These are phyloP conservation scores for Acrobeloides nanus DNA, from an alignment of 2,888 invertebrate species.

Conservation along the genomic window DNA sequence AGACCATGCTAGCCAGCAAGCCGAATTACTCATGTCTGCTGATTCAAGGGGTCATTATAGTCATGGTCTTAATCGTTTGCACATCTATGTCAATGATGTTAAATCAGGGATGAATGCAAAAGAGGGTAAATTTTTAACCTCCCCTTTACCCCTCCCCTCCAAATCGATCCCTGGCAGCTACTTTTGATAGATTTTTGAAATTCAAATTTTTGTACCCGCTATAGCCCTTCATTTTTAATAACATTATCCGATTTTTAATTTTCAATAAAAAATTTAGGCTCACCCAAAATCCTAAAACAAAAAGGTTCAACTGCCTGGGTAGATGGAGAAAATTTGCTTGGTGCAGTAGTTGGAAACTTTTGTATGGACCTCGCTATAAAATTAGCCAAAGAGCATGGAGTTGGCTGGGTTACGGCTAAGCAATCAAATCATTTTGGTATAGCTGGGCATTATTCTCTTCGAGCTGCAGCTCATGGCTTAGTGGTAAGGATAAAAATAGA, in stretches of 20 bases:
- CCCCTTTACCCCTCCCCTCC: too few relatives aligned
- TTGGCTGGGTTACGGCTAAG: constrained; percentile 67
- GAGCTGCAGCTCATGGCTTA: constrained; percentile 45
- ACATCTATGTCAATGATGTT: constrained; percentile 57
- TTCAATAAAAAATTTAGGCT: too few relatives aligned
- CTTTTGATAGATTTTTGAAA: too few relatives aligned
- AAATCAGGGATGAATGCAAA: constrained; percentile 35
- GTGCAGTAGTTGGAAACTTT: constrained; percentile 68
- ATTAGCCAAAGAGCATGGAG: constrained; percentile 71
- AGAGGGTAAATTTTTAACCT: too few relatives aligned
- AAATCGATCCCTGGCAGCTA: too few relatives aligned
- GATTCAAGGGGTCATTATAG: constrained; percentile 69
- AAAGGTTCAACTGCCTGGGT: constrained; percentile 60
- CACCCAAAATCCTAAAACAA: constrained; percentile 30
- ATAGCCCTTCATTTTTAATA: too few relatives aligned
- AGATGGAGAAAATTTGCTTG: constrained; percentile 73
- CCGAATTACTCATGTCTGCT: constrained; percentile 24
- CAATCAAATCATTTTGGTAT: constrained; percentile 76
- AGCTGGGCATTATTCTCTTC: constrained; percentile 73
- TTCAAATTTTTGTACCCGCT: too few relatives aligned
- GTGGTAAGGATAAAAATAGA: constrained; percentile 11
- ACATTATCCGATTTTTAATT: too few relatives aligned
- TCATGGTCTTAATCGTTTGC: constrained; percentile 75
- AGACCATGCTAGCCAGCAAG: constrained; percentile 20
- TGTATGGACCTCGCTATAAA: constrained; percentile 65